Evolutionary conservation across 2,888 invertebrate species (phyloP), one percentile per base, ranked within the genome.

Genomic region (Pyrrhosoma nymphula): DNA sequence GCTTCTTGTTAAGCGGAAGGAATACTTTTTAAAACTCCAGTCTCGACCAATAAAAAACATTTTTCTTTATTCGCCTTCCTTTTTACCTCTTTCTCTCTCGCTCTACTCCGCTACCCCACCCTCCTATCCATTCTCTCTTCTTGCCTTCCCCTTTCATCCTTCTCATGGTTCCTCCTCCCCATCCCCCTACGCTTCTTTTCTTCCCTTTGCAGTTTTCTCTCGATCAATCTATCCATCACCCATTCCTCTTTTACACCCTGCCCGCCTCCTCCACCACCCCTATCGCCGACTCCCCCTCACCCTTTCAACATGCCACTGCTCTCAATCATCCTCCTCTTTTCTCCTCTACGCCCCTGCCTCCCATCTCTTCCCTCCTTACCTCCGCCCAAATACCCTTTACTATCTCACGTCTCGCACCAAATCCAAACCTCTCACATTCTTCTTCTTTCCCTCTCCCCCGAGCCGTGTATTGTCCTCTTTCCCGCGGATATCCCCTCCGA

Each of bases 1-100:
- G 12, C 82, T 35, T 82, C 82, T 82, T 82, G 82, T 82, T 82
- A 82, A 82, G 35, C 30, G 30, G 82, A 82, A 82, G 82, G 82
- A 82, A 82, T 35, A 35, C 82, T 82, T 82, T 82, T 82, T 82
- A 82, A 82, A 82, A 82, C 82, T 82, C 82, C 82, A 82, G 82
- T 82, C 82, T 14, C 82, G 82, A 82, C 82, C 82, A 82, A 82
- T 82, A 82, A 82, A 60, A 82, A 14, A 35, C 82, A 82, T 82
- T 82, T 82, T 82, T 35, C 82, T 82, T 82, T 82, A 82, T 82
- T 69, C 69, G 4, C 69, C 69, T 69, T 26, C 4, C 3, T 69
- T 12, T 82, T 35, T 16, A 35, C 82, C 3, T n/a, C 30, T 35
- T 2, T n/a, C 12, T 30, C 30, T 30, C 75, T 14, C 14, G 35